phyloP scores from a whole-genome alignment of 2,113 vertebrate genomes.

The Pristiophorus japonicus region DNA sequence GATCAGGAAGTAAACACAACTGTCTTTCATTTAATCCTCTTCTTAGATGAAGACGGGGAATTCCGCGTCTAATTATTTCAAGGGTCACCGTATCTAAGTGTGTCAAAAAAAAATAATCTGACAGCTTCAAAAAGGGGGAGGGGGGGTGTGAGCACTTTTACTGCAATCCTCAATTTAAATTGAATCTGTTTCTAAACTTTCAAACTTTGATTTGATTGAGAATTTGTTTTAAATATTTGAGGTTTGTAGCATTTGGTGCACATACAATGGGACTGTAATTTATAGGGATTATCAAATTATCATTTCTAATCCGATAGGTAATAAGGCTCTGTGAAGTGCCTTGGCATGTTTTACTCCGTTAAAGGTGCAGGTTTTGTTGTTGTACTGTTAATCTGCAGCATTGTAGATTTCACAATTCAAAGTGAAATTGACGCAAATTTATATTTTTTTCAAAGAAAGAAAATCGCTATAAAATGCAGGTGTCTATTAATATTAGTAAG shows the following conservation, averaged over 20 bases:
- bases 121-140: slow-evolving; percentile 43
- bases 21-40: slow-evolving; percentile 81
- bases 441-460: not conserved
- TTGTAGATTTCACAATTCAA: not conserved
- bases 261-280: not conserved
- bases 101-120: slow-evolving; percentile 70
- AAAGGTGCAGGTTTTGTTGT: not conserved
- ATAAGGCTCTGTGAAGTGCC: too few relatives aligned
- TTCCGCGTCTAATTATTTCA: slow-evolving; percentile 91
- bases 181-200: not conserved
- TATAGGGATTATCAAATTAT: not conserved
- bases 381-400: not conserved
- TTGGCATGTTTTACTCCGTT: too few relatives aligned
- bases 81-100: slow-evolving; percentile 74
- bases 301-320: not conserved
- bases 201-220: not conserved
- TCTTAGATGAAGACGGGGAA: slow-evolving; percentile 64
- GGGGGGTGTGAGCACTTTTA: not conserved
- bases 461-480: not conserved
- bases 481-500: not conserved
- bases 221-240: not conserved
- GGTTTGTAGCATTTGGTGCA: not conserved
- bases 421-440: not conserved
- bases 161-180: not conserved
- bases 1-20: slow-evolving; percentile 92